A percentile compares a stretch with the other conserved stretches of the same genome.
phyloP scores from a whole-genome alignment of 2,888 invertebrate species.

The Rhagonycha fulva region DNA sequence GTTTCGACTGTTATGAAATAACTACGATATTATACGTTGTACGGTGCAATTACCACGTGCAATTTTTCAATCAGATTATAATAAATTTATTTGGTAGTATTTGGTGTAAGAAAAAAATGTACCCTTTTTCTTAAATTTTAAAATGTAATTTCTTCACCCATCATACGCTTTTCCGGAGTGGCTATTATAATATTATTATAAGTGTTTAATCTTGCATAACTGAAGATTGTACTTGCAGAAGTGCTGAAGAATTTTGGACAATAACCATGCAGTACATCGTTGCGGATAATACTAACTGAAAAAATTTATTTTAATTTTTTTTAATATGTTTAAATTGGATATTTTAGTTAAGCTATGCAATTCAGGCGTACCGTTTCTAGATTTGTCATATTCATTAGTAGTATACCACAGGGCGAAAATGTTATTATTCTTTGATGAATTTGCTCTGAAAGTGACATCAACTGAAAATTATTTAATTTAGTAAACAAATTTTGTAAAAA shows the following conservation, averaged over 20 bases:
- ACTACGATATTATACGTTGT: too few species aligned
- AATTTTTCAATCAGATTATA: too few species aligned
- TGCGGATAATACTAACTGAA: background rate
- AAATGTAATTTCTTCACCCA: too few species aligned
- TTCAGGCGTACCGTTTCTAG: background rate
- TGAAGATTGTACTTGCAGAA: background rate
- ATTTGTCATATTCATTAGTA: background rate
- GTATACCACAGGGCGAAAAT: background rate
- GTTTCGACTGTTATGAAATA: too few species aligned
- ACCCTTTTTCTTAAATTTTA: too few species aligned
- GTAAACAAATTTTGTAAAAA: background rate
- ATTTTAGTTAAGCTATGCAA: background rate
- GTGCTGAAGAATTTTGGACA: background rate
- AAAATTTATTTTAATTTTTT: background rate
- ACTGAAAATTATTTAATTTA: background rate
- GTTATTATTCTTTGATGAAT: background rate
- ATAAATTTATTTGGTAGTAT: too few species aligned
- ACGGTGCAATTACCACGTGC: too few species aligned
- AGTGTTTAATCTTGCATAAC: background rate
- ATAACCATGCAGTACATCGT: background rate
- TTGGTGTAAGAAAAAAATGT: too few species aligned
- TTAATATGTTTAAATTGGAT: background rate
- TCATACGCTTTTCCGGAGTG: too few species aligned
- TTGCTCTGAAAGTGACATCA: background rate
- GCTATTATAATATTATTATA: background rate